A percentile compares a stretch with the other conserved stretches of the same genome.
Evolutionary conservation across 2,888 invertebrate species (phyloP).

Genomic region (Acleris cristana): DNA sequence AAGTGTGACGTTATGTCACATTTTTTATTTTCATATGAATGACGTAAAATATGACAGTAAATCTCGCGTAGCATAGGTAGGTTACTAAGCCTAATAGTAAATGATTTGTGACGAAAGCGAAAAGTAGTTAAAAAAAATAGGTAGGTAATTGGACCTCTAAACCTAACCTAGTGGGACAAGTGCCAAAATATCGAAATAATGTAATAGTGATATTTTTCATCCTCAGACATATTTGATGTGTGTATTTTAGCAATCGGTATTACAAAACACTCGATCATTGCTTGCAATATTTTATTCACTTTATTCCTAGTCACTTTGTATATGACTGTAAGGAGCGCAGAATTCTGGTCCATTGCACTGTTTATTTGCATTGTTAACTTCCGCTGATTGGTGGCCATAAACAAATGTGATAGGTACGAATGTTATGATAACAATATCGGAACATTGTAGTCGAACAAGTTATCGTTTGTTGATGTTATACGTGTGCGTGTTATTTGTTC

Average conservation of each 20-base stretch:
- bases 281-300: not conserved
- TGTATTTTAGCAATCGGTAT: not conserved
- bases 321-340: not conserved
- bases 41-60: too few relatives aligned
- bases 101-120: too few relatives aligned
- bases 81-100: too few relatives aligned
- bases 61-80: too few relatives aligned
- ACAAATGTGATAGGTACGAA: constrained; percentile 29
- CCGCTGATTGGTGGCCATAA: constrained; percentile 33
- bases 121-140: too few relatives aligned
- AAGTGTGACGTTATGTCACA: too few relatives aligned
- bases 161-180: too few relatives aligned
- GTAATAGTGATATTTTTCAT: too few relatives aligned
- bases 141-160: too few relatives aligned
- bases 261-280: too few relatives aligned
- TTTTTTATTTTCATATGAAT: too few relatives aligned
- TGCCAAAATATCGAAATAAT: too few relatives aligned
- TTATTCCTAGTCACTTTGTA: not conserved
- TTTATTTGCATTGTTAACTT: constrained; percentile 31
- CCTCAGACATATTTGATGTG: not conserved
- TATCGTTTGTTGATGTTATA: constrained; percentile 32
- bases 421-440: constrained; percentile 31
- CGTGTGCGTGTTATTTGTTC: constrained; percentile 10
- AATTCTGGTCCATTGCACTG: constrained; percentile 11
- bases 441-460: constrained; percentile 31